Evolutionary conservation across 2,113 vertebrate genomes (phyloP).

Genomic region (Uropsilus gracilis): DNA sequence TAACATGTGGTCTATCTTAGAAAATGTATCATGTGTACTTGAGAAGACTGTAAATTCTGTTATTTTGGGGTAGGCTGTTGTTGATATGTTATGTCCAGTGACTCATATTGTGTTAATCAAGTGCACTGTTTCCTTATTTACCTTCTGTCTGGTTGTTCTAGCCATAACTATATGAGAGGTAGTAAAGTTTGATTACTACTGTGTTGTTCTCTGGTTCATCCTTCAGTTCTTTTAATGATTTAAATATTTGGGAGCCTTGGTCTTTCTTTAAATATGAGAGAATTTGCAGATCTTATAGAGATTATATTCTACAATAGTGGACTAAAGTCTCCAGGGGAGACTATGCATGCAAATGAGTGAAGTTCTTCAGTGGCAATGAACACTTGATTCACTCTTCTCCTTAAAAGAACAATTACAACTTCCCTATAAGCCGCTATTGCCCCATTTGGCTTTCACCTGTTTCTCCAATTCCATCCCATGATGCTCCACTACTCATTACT

Average conservation of each 20-base stretch:
- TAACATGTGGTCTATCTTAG: background rate
- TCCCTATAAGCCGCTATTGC: background rate
- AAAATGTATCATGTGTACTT: background rate
- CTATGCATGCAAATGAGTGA: background rate
- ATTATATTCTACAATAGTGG: background rate
- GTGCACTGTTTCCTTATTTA: background rate
- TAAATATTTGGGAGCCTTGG: background rate
- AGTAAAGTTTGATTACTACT: background rate
- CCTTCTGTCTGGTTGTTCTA: background rate
- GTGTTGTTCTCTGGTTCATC: background rate
- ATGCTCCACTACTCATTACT: background rate
- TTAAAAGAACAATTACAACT: background rate
- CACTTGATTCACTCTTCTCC: background rate
- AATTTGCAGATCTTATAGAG: background rate
- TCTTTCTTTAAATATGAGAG: background rate
- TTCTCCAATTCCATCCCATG: background rate
- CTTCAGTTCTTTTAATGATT: background rate
- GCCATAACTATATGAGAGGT: background rate
- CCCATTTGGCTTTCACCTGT: background rate
- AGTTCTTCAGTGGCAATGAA: background rate
- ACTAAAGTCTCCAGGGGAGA: background rate
- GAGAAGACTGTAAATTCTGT: background rate
- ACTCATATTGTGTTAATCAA: background rate
- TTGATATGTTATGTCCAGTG: background rate
- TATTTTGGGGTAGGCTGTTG: background rate